Evolutionary conservation across 2,113 vertebrate species (phyloP), one percentile per base, ranked within the genome.

Genomic region (Rhynchomys soricoides): DNA sequence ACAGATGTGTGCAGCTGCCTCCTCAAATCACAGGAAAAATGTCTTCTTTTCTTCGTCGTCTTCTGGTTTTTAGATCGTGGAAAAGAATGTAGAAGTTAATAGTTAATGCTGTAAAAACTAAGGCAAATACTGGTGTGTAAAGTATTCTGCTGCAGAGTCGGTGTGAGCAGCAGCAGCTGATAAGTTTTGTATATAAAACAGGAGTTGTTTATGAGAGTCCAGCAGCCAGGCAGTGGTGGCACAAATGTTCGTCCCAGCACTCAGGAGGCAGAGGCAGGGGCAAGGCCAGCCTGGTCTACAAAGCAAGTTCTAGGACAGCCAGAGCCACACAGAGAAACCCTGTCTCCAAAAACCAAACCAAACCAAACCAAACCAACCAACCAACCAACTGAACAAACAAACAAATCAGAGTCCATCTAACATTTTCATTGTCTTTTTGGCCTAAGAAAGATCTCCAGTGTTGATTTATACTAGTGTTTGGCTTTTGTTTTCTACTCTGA

Each of bases 1-100:
- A 97, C 97, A 98, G 97, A 96, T 98, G 98, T 97, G 95, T 89
- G 92, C 97, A 98, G 98, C 98, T 98, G 97, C 97, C 90, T 97
- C 85, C 88, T 95, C 66, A 75, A 97, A 22, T 92, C 50, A 90
- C 43, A 95, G 83, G 77, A 94, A 97, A 97, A 93, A 94, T 95
- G 55, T 64, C 96, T 43, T 40, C 5, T 26, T 31, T 34, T 48
- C 93, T 34, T 68, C 34, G 66, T 90, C 57, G 74, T 92, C 62
- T 81, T 97, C 62, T 57, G 12, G 87, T 31, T 91, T 87, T 83
- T 94, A 66, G 90, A 82, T 94, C 70, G 89, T 26, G 40, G 86
- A 88, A 91, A 90, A 90, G 88, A 81, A 91, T 87, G 73, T n/a
- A 50, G 89, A 94, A 70, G 96, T 89, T 97, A 95, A 94, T 97